Percentiles rank a stretch among this genome's conserved stretches.
Evolutionary conservation across 1,140 invertebrate genomes (phyloP).

Genomic region (Atta cephalotes): DNA sequence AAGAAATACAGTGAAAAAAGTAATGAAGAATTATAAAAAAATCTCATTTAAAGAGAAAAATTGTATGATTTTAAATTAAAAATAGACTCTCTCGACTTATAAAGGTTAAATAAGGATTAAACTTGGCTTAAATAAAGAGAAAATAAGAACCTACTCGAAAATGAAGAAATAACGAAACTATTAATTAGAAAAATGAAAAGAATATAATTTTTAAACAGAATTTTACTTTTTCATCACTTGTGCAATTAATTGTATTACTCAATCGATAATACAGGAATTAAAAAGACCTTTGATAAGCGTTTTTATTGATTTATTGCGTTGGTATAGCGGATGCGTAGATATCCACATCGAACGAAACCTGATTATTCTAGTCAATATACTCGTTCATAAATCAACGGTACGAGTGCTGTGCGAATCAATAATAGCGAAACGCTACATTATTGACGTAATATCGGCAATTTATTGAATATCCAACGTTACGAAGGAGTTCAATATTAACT

Average conservation of each 20-base stretch:
- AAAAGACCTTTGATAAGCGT: constrained; percentile 13
- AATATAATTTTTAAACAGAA: background rate
- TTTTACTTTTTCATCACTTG: background rate
- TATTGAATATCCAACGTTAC: constrained; percentile 6
- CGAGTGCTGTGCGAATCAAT: constrained; percentile 36
- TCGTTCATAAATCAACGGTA: constrained; percentile 53
- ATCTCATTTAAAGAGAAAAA: too few relatives aligned
- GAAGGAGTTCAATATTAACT: background rate
- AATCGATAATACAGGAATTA: constrained; percentile 27
- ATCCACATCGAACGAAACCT: constrained; percentile 21
- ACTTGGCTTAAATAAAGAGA: background rate
- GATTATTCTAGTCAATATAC: constrained; percentile 57
- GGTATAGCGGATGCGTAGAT: constrained; percentile 31
- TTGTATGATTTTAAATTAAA: too few relatives aligned
- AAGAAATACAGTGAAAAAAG: too few relatives aligned
- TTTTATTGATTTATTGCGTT: constrained; percentile 39
- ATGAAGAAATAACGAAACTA: background rate
- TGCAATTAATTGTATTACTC: background rate
- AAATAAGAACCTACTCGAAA: background rate
- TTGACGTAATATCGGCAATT: constrained; percentile 49
- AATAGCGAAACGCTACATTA: constrained; percentile 33
- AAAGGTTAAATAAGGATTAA: background rate
- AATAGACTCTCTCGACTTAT: too few relatives aligned
- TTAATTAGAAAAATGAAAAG: background rate
- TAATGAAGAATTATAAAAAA: too few relatives aligned